phyloP scores from a whole-genome alignment of 2,113 vertebrate species.

The Caranx ignobilis region DNA sequence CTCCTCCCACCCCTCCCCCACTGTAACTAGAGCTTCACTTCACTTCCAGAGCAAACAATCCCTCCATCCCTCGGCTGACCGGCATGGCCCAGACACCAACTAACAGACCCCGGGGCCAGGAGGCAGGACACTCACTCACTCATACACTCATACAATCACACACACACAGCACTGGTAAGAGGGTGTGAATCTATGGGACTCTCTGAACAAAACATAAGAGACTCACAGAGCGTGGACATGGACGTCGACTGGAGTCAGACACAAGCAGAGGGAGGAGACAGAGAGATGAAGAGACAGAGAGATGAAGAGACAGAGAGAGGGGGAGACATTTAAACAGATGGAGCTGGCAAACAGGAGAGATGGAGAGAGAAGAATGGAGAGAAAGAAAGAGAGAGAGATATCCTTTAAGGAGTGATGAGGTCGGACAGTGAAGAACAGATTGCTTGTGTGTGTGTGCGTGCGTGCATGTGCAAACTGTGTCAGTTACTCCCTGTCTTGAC shows the following conservation, averaged over 20 bases:
- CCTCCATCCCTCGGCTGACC: conserved; percentile 65
- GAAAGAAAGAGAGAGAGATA: conserved; percentile 12
- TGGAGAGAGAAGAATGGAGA: conserved; percentile 4
- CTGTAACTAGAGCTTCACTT: conserved; percentile 67
- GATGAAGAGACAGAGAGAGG: background rate
- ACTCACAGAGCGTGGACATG: conserved; percentile 29
- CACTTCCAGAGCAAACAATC: conserved; percentile 69
- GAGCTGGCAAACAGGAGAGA: conserved; percentile 27
- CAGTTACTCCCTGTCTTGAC: conserved; percentile 5
- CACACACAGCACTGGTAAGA: conserved; percentile 23
- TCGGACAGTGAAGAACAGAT: conserved; percentile 31
- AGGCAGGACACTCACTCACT: conserved; percentile 24
- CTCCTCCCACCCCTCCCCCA: conserved; percentile 47
- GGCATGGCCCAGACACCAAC: conserved; percentile 68
- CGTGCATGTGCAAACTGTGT: background rate
- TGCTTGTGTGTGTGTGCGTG: conserved; percentile 14
- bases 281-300: background rate
- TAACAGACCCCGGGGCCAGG: conserved; percentile 62
- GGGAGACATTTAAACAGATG: conserved; percentile 24
- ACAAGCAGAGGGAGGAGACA: conserved; percentile 14
- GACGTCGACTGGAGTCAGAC: conserved; percentile 35
- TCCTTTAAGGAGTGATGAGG: conserved; percentile 42
- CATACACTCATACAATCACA: conserved; percentile 16
- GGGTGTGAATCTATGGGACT: conserved; percentile 54
- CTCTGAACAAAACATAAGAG: conserved; percentile 24